Percentiles rank a stretch among this genome's conserved stretches.
Conservation (phyloP, 2,797 vertebrate genomes). For the Bradypodion ventrale region DNA sequence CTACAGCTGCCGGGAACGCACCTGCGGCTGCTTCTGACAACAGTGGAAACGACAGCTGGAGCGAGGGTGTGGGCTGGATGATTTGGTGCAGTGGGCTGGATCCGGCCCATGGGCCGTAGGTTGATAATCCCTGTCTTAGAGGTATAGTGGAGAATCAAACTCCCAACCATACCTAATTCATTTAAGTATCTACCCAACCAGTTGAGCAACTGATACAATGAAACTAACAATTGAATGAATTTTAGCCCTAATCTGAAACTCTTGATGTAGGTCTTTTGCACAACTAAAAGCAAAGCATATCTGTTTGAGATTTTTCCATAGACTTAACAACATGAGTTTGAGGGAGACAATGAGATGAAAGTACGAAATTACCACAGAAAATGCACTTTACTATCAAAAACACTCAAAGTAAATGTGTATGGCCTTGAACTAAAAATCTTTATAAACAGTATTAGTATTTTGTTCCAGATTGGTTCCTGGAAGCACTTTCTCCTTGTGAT, state of each 20-base stretch:
- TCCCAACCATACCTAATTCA: background rate
- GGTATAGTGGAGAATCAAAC: background rate
- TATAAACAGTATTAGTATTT: slow-evolving; percentile 22
- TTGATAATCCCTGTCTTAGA: no score
- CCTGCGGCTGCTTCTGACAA: no score
- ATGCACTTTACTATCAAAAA: slow-evolving; percentile 18
- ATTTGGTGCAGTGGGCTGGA: no score
- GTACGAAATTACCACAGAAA: background rate
- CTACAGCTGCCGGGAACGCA: no score
- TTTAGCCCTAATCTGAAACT: no score
- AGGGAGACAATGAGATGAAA: background rate
- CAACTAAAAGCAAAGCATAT: slow-evolving; percentile 23
- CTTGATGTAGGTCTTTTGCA: slow-evolving; percentile 11
- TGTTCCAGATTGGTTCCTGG: slow-evolving; percentile 15
- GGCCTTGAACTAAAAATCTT: slow-evolving; percentile 25
- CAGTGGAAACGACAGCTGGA: no score
- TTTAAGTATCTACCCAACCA: no score
- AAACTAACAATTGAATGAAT: no score
- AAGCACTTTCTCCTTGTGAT: slow-evolving; percentile 37
- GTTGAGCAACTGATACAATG: no score
- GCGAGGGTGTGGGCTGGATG: no score
- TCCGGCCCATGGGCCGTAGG: no score
- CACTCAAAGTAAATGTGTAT: background rate
- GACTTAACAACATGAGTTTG: background rate
- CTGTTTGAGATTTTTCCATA: slow-evolving; percentile 7